phyloP scores from a whole-genome alignment of 2,888 invertebrate genomes.

The Tyria jacobaeae region DNA sequence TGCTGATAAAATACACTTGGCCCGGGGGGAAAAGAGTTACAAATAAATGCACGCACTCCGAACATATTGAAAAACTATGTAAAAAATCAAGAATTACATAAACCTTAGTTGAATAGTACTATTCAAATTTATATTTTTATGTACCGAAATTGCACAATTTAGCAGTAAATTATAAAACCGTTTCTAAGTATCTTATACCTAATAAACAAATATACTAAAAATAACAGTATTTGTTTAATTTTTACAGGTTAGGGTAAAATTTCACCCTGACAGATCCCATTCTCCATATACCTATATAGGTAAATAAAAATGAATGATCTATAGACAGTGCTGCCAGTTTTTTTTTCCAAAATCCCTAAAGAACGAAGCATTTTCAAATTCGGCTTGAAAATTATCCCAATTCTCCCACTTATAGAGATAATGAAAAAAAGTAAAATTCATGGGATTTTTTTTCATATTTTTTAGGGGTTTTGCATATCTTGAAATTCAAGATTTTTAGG shows the following conservation, averaged over 20 bases:
- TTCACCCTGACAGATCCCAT: neutral
- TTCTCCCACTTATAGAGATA: too few relatives aligned
- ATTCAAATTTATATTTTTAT: neutral
- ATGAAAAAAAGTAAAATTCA: too few relatives aligned
- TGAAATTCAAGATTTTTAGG: too few relatives aligned
- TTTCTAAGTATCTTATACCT: neutral
- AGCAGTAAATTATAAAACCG: neutral
- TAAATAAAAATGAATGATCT: too few relatives aligned
- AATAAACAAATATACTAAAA: neutral
- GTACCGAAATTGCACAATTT: neutral
- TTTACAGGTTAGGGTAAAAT: neutral
- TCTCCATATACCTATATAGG: too few relatives aligned
- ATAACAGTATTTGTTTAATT: neutral
- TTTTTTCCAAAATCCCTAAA: too few relatives aligned
- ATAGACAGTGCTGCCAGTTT: too few relatives aligned
- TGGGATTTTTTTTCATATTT: too few relatives aligned
- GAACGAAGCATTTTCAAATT: too few relatives aligned
- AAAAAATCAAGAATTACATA: neutral
- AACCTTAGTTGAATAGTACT: neutral
- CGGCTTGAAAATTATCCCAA: too few relatives aligned
- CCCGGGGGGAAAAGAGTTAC: slow-evolving; percentile 48
- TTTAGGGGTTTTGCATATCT: too few relatives aligned
- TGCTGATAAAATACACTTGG: slow-evolving; percentile 65
- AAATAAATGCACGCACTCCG: slow-evolving; percentile 58
- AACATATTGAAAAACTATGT: slow-evolving; percentile 54